Conservation (phyloP, 1,140 invertebrate species). For the Triops cancriformis region DNA sequence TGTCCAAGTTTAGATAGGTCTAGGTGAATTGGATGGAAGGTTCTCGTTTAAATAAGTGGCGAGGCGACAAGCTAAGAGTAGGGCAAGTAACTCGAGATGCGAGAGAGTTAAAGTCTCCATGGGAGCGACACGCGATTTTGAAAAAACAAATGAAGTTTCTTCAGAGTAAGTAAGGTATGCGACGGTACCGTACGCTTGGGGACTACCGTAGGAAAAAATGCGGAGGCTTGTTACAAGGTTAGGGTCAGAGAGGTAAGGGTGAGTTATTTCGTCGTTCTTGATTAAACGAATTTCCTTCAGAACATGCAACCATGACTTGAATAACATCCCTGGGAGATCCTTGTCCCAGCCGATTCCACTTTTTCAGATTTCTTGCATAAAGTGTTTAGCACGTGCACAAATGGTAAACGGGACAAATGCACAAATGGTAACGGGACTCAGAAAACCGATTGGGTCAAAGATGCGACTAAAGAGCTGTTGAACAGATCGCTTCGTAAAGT, state of each 20-base stretch:
- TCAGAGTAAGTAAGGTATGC: constrained; percentile 11
- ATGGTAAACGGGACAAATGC: too few species aligned
- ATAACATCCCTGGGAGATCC: too few species aligned
- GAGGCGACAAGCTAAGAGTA: constrained; percentile 29
- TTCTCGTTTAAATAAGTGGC: constrained; percentile 17
- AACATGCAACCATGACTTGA: not conserved
- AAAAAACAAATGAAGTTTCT: constrained; percentile 27
- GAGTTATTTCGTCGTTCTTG: not conserved
- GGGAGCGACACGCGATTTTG: constrained; percentile 32
- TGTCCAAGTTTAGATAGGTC: constrained; percentile 18
- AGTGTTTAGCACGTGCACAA: too few species aligned
- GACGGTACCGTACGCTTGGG: constrained; percentile 18
- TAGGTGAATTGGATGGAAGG: not conserved
- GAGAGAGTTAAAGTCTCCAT: constrained; percentile 32
- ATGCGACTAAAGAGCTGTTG: too few species aligned
- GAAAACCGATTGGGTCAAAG: too few species aligned
- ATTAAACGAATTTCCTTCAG: not conserved
- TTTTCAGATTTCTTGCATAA: too few species aligned
- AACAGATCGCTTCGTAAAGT: too few species aligned
- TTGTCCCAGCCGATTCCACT: too few species aligned
- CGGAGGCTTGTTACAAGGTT: not conserved
- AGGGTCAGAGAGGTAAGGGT: not conserved
- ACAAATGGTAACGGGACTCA: too few species aligned
- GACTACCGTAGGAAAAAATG: constrained; percentile 26
- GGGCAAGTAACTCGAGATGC: too few species aligned